Evolutionary conservation across 2,888 invertebrate species (phyloP).

Genomic region (Apamea monoglypha): DNA sequence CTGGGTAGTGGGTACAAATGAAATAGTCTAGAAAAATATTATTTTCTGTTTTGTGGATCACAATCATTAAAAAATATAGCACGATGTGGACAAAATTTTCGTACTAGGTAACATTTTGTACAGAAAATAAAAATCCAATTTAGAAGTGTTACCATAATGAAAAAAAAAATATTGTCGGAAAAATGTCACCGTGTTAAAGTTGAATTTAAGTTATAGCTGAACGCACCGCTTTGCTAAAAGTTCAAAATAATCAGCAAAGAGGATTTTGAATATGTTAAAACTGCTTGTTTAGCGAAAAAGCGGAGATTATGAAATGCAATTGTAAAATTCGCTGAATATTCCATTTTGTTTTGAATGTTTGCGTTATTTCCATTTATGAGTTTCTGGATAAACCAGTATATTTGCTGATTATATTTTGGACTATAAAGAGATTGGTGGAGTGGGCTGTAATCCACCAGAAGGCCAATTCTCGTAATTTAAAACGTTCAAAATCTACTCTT

Average conservation of each 20-base stretch:
- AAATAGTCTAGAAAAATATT: neutral
- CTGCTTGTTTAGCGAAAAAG: slow-evolving; percentile 63
- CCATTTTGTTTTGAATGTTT: slow-evolving; percentile 66
- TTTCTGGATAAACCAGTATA: neutral
- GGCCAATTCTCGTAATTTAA: too few species aligned
- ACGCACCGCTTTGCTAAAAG: slow-evolving; percentile 42
- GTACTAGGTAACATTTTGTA: neutral
- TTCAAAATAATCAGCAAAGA: slow-evolving; percentile 56
- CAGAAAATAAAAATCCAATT: neutral
- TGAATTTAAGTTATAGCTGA: slow-evolving; percentile 19
- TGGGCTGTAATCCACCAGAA: neutral
- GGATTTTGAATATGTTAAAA: slow-evolving; percentile 68
- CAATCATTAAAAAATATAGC: neutral
- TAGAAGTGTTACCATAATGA: neutral
- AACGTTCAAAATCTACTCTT: too few species aligned
- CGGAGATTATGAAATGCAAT: slow-evolving; percentile 65
- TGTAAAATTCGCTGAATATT: slow-evolving; percentile 64
- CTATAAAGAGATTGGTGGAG: neutral
- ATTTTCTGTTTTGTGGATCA: neutral
- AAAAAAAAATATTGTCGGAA: neutral
- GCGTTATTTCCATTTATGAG: slow-evolving; percentile 68
- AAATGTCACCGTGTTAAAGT: slow-evolving; percentile 16
- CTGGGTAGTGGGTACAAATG: neutral
- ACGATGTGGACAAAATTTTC: neutral
- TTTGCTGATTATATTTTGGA: slow-evolving; percentile 2